phyloP scores from a whole-genome alignment of 2,113 vertebrate genomes.

The Petroica traversi region DNA sequence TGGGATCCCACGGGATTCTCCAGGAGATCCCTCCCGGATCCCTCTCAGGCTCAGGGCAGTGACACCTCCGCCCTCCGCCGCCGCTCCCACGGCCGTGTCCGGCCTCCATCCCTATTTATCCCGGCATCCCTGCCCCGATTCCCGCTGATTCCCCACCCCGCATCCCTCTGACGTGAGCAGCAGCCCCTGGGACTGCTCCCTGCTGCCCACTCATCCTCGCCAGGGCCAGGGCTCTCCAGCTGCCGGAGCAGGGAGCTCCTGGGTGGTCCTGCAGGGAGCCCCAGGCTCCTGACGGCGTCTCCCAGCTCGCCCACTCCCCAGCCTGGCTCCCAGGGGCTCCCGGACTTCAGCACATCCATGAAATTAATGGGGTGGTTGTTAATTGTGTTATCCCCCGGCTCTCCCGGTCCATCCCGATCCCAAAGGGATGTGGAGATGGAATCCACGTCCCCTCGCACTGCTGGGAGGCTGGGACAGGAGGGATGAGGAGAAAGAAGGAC shows the following conservation, averaged over 20 bases:
- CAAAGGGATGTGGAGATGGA: neutral
- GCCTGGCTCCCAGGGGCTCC: neutral
- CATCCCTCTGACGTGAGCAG: neutral
- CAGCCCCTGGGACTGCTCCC: neutral
- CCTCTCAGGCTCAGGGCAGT: neutral
- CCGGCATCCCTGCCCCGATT: accelerated
- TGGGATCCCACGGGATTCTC: neutral
- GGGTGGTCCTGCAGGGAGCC: conserved; percentile 34
- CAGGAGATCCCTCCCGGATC: neutral
- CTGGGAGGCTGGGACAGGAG: neutral
- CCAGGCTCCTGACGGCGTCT: neutral
- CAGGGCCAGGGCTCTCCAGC: neutral
- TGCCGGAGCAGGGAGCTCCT: neutral
- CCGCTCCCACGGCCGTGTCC: neutral
- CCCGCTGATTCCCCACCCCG: neutral
- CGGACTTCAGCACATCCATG: neutral
- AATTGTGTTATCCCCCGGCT: accelerated
- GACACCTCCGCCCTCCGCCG: neutral
- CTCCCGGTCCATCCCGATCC: neutral
- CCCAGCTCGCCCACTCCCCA: neutral
- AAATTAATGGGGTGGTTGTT: accelerated
- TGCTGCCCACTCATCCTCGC: conserved; percentile 31
- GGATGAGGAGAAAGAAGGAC: neutral
- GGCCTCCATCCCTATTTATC: neutral
- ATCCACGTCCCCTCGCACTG: accelerated